A percentile compares a stretch with the other conserved stretches of the same genome.
Conservation (phyloP, 1,140 invertebrate species). For the Drosophila simulans region DNA sequence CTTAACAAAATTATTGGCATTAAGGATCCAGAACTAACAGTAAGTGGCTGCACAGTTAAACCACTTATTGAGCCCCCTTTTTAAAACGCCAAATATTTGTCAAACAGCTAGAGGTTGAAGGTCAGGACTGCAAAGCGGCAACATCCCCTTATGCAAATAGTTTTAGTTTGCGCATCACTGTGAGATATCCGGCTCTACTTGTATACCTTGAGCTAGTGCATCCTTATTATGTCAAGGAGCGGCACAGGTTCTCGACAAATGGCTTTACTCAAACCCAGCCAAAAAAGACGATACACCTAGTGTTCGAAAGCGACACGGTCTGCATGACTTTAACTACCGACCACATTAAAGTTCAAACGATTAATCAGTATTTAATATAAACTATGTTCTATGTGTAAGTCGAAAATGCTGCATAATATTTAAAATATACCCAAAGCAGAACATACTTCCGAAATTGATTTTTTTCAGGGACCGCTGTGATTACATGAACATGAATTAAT, state of each 20-base stretch:
- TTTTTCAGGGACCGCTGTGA: too few species aligned
- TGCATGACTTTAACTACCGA: constrained; percentile 38
- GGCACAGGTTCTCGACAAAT: constrained; percentile 80
- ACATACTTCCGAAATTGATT: too few species aligned
- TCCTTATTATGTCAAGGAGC: constrained; percentile 37
- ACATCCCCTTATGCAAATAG: constrained; percentile 71
- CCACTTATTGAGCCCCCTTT: too few species aligned
- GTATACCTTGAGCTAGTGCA: constrained; percentile 78
- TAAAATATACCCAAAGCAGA: too few species aligned
- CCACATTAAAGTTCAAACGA: constrained; percentile 53
- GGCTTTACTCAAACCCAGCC: constrained; percentile 79
- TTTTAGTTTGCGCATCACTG: constrained; percentile 66
- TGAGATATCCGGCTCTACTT: constrained; percentile 68
- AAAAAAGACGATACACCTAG: constrained; percentile 60
- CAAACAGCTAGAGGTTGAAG: constrained; percentile 44
- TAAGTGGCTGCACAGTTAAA: not conserved
- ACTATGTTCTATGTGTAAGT: too few species aligned
- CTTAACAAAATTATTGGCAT: constrained; percentile 64
- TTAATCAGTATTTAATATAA: constrained; percentile 67
- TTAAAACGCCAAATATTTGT: too few species aligned
- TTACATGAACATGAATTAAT: too few species aligned
- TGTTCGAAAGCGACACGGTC: constrained; percentile 50
- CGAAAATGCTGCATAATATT: too few species aligned
- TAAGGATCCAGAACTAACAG: constrained; percentile 45
- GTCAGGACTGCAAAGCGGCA: constrained; percentile 35